phyloP scores from a whole-genome alignment of 2,113 vertebrate genomes.

The rat (Rattus norvegicus) region GRCr8 NC_086021.1:109301001-109301500 shows the following conservation, averaged over 20 bases:
- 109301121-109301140: background rate
- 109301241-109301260: background rate
- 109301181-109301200: background rate
- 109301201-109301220: background rate
- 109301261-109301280: background rate
- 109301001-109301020: background rate
- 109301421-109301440: constrained; percentile 57
- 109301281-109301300: background rate
- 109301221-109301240: background rate
- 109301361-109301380: constrained; percentile 30
- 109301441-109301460: constrained; percentile 67
- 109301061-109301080: background rate
- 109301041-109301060: background rate
- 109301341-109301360: background rate
- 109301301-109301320: constrained; percentile 7
- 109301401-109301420: constrained; percentile 58
- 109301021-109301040: background rate
- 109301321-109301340: background rate
- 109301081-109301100: background rate
- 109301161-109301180: background rate
- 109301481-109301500: constrained; percentile 49
- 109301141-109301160: background rate
- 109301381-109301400: constrained; percentile 53
- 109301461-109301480: constrained; percentile 64
- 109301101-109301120: background rate